Conservation (phyloP, 2,113 vertebrate genomes). For the Podocnemis expansa region DNA sequence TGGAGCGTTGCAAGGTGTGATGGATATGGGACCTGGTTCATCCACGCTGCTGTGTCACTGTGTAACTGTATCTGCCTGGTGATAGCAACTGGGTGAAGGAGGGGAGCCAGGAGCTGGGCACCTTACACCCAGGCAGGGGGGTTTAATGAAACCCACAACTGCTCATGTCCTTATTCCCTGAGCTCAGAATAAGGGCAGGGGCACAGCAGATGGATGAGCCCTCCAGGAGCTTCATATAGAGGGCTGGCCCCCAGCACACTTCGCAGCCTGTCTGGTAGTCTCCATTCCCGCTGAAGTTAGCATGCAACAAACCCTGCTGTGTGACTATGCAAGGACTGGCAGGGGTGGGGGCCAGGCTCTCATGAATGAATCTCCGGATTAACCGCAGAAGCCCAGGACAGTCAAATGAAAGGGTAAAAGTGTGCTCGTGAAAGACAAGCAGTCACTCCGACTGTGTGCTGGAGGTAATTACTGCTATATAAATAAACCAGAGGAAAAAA, state of each 20-base stretch:
- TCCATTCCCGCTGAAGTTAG: constrained; percentile 40
- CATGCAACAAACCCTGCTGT: constrained; percentile 41
- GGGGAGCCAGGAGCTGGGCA: not conserved
- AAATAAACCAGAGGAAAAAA: constrained; percentile 76
- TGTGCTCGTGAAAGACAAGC: constrained; percentile 67
- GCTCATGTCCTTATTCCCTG: rapidly evolving
- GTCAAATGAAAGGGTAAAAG: constrained; percentile 67
- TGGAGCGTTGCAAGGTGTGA: not conserved
- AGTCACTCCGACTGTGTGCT: constrained; percentile 64
- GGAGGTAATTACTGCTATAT: constrained; percentile 77
- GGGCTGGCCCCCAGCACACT: not conserved
- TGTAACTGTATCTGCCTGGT: not conserved
- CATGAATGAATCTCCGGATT: constrained; percentile 64
- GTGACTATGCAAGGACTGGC: constrained; percentile 50
- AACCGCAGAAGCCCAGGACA: constrained; percentile 64
- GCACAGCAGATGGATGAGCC: not conserved
- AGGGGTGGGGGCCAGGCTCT: constrained; percentile 46
- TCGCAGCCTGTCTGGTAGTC: not conserved
- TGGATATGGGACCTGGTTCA: not conserved
- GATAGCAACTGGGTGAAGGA: not conserved
- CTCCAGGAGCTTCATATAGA: not conserved
- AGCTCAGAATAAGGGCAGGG: not conserved
- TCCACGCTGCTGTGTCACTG: not conserved
- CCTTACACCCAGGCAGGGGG: not conserved
- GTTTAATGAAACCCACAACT: rapidly evolving